phyloP scores from a whole-genome alignment of 2,113 vertebrate genomes.

The Bufo gargarizans region DNA sequence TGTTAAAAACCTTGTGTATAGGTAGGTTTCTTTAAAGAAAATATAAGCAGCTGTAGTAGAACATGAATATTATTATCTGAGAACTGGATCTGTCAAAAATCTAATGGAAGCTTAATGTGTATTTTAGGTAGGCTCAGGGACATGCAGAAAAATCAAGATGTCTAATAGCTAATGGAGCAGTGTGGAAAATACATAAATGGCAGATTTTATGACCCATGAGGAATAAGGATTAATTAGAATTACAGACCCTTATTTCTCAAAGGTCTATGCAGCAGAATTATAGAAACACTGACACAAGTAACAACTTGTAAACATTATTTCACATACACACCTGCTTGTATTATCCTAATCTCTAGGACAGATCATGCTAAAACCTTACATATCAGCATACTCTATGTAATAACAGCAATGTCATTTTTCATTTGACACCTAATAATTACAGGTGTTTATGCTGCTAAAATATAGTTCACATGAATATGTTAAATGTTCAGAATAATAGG shows the following conservation, averaged over 20 bases:
- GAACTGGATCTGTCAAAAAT: background rate
- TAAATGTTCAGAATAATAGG: background rate
- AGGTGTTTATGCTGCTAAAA: background rate
- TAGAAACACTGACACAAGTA: conserved; percentile 24
- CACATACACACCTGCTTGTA: background rate
- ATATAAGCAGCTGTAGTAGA: background rate
- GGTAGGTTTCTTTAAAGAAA: too few relatives aligned
- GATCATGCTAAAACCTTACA: background rate
- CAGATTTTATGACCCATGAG: conserved; percentile 31
- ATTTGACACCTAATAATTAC: background rate
- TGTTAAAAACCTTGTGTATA: too few relatives aligned
- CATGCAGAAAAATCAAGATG: background rate
- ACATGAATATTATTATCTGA: background rate
- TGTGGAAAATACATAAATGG: conserved; percentile 17
- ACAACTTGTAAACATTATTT: background rate
- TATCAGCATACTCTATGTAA: background rate
- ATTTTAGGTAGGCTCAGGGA: background rate
- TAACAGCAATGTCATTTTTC: background rate
- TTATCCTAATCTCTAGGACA: background rate
- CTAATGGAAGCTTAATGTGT: background rate
- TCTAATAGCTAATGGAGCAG: background rate
- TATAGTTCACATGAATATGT: background rate
- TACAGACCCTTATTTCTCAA: conserved; percentile 13
- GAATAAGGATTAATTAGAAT: conserved; percentile 41
- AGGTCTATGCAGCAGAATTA: background rate